Evolutionary conservation across 1,140 invertebrate genomes (phyloP), one percentile per base, ranked within the genome.

Genomic region (Drosophila dunni): DNA sequence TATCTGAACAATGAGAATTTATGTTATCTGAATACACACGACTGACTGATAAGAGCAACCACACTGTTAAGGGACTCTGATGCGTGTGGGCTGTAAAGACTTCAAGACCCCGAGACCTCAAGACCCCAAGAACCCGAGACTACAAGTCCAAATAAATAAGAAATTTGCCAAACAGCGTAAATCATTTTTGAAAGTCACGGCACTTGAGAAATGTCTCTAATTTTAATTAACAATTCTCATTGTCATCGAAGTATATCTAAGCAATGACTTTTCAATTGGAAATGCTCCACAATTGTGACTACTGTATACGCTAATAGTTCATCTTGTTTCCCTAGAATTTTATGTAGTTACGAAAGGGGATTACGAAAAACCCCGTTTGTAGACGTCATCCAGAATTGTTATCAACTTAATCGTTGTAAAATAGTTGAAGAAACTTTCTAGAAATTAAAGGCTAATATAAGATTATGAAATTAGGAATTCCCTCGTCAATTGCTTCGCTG

Each of bases 141-240:
- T 2, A 7, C 11, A 13, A 42, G n/a, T 13, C 5, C 11, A 42
- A 11, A n/a, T 42, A 4, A 42, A 42, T 45, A 67, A 17, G 11
- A 2, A 17, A 60, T 20, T 24, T 17, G 48, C 56, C 40, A 68
- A 56, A 61, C 54, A 33, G 11, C n/a, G 51, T 64, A 7, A 17
- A 66, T 42, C n/a, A 38, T 15, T 60, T 60, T 54, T 11, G 17
- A 67, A 45, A 51, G 63, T 67, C 70, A 73, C 60, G 64, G 48
- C 36, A 67, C 70, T 73, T 67, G 44, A 73, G 9, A 60, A 1
- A 2, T 36, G 24, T 53, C 45, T 64, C 50, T 42, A 64, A 64
- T 7, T 54, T 20, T 54, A 64, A 17, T 58, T 13, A 29, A 13
- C 11, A 17, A 20, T 44, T 45, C 40, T 58, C 38, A 56, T 40